Percentiles rank a stretch among this genome's conserved stretches.
phyloP scores from a whole-genome alignment of 2,888 invertebrate species.

The Liodrosophila aerea region DNA sequence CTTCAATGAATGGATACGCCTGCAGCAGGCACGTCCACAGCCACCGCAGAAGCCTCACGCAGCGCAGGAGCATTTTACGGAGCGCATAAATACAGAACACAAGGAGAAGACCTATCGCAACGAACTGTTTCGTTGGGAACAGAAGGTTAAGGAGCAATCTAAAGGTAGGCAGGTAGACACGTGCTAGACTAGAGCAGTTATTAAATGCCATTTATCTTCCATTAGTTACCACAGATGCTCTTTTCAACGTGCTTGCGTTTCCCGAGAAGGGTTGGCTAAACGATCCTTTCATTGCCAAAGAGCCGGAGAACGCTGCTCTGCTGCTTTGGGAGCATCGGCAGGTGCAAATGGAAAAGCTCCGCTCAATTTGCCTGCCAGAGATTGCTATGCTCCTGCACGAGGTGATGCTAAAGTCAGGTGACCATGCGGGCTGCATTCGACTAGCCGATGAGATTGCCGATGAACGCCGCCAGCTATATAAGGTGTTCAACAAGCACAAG shows the following conservation, averaged over 20 bases:
- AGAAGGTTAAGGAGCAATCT: constrained; percentile 88
- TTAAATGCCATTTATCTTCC: no score
- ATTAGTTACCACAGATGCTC: constrained; percentile 89
- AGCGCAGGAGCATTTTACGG: constrained; percentile 88
- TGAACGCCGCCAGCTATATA: constrained; percentile 90
- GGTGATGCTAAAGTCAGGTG: constrained; percentile 89
- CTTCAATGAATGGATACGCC: constrained; percentile 94
- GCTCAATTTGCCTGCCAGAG: constrained; percentile 93
- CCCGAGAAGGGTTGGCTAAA: constrained; percentile 95
- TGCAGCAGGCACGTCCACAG: constrained; percentile 90
- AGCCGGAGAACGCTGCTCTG: constrained; percentile 83
- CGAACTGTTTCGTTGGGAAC: constrained; percentile 90
- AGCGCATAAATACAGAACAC: constrained; percentile 94
- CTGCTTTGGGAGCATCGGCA: constrained; percentile 84
- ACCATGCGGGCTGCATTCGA: constrained; percentile 90
- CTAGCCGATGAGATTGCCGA: constrained; percentile 91
- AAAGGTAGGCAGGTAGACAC: constrained; percentile 83
- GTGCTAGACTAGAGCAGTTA: not conserved
- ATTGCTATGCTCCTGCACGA: constrained; percentile 89
- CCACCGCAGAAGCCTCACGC: constrained; percentile 83
- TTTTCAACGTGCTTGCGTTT: constrained; percentile 94
- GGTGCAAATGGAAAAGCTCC: constrained; percentile 87
- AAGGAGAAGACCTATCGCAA: constrained; percentile 89
- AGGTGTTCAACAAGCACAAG: constrained; percentile 90
- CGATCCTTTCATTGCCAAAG: constrained; percentile 85